Evolutionary conservation across 2,113 vertebrate species (phyloP), one percentile per base, ranked within the genome.

Genomic region (Rhynchomys soricoides): DNA sequence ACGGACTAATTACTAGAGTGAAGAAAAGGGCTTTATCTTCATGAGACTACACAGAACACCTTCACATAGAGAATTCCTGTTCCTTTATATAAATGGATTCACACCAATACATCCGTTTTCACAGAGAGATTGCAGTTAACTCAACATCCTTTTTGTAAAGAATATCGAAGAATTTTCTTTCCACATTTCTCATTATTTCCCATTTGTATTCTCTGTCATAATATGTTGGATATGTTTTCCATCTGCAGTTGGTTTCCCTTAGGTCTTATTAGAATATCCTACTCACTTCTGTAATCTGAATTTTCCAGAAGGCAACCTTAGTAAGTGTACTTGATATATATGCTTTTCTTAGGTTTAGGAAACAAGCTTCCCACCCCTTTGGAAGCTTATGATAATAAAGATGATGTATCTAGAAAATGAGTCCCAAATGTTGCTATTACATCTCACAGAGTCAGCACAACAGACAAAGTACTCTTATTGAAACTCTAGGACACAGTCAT

Each of bases 261-360:
- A 31, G 21, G 29, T 71, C 10, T 71, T 37, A 75, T 57, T 87
- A 87, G 7, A 93, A 68, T 24, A n/a, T 13, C 29, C 12, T 73
- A 37, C 45, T 24, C 50, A 19, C 29, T n/a, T 86, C 73, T 50
- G 0, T 40, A 74, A 86, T 43, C 93, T 90, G 43, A 68, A 77
- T 77, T 73, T 82, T 12, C 22, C 40, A 77, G 7, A 62, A 11
- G 7, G 21, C 13, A 26, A 52, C 55, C 26, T 85, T 24, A 78
- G 24, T 66, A 48, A 52, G 2, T 74, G 21, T 5, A 73, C 11
- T 29, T 91, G 11, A 78, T 71, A 9, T 78, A 7, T 45, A 4
- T 66, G 5, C 81, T 75, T 87, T 94, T 62, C 78, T 74, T 95
- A 92, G 29, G 3, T n/a, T 91, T 50, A 71, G 62, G 82, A 43